Percentiles rank a stretch among this genome's conserved stretches.
Conservation (phyloP, 2,888 invertebrate species). For the Cybosia mesomella region DNA sequence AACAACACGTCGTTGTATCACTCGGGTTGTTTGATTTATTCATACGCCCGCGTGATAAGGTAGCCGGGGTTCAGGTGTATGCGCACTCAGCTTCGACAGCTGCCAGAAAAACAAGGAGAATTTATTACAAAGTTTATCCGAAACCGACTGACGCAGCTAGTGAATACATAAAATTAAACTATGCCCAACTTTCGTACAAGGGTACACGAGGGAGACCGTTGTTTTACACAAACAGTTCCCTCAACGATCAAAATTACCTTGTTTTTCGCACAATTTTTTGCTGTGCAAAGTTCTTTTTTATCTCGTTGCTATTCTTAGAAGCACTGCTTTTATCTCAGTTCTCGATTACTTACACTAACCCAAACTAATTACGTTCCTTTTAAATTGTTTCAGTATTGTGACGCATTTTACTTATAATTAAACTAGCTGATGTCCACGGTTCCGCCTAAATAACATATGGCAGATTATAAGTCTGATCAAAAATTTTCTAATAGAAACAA, state of each 20-base stretch:
- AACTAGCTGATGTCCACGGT: no score
- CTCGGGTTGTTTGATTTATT: constrained; percentile 61
- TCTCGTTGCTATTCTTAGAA: constrained; percentile 6
- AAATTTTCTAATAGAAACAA: no score
- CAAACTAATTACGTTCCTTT: background rate
- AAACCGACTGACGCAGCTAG: constrained; percentile 55
- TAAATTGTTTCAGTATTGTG: background rate
- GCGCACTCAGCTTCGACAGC: constrained; percentile 61
- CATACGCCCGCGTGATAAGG: constrained; percentile 59
- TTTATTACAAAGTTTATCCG: constrained; percentile 61
- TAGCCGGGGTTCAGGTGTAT: constrained; percentile 55
- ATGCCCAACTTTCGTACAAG: constrained; percentile 53
- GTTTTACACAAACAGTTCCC: constrained; percentile 20
- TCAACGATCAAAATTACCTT: constrained; percentile 32
- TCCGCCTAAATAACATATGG: no score
- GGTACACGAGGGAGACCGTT: constrained; percentile 41
- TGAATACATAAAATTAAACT: constrained; percentile 64
- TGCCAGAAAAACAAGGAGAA: constrained; percentile 60
- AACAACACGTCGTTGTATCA: constrained; percentile 34
- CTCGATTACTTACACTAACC: constrained; percentile 7
- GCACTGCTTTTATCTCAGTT: constrained; percentile 13
- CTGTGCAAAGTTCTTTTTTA: constrained; percentile 13
- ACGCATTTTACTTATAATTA: background rate
- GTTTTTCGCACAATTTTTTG: constrained; percentile 27
- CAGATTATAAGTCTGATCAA: no score